Conservation (phyloP, 2,888 invertebrate species). For the Caenorhabditis doughertyi region DNA sequence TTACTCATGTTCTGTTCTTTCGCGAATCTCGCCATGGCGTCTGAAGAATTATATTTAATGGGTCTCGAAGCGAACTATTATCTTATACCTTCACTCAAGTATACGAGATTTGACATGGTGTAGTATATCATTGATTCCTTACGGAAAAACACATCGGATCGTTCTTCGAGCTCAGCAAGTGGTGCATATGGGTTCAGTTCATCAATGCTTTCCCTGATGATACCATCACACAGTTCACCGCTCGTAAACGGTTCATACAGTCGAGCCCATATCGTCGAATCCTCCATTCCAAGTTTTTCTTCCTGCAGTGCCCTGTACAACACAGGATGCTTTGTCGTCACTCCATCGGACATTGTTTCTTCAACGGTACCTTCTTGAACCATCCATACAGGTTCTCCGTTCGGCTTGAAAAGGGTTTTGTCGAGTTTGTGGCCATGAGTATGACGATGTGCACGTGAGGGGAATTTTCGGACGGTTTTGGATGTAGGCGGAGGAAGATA, state of each 20-base stretch:
- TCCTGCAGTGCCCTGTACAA: slow-evolving; percentile 17
- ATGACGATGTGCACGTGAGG: background rate
- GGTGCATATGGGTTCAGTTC: slow-evolving; percentile 6
- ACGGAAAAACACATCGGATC: background rate
- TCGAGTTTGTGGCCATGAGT: background rate
- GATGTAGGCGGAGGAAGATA: background rate
- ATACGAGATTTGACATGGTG: background rate
- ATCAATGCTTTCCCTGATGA: background rate
- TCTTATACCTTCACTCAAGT: background rate
- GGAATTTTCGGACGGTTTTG: background rate
- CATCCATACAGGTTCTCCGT: slow-evolving; percentile 37
- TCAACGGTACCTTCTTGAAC: background rate
- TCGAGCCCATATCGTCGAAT: background rate
- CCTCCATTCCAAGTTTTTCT: slow-evolving; percentile 3
- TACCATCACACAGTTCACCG: background rate
- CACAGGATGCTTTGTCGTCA: slow-evolving; percentile 3
- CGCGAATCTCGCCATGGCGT: background rate
- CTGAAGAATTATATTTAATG: background rate
- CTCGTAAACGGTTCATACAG: background rate
- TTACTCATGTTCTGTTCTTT: background rate
- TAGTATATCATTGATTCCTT: background rate
- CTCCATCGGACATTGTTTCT: slow-evolving; percentile 7
- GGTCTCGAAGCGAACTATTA: background rate
- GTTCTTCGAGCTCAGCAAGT: background rate
- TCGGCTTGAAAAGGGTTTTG: background rate